A percentile compares a stretch with the other conserved stretches of the same genome.
These are phyloP conservation scores for Pachypanchax playfairii DNA, from an alignment of 2,113 vertebrate genomes.

Conservation along the genomic window DNA sequence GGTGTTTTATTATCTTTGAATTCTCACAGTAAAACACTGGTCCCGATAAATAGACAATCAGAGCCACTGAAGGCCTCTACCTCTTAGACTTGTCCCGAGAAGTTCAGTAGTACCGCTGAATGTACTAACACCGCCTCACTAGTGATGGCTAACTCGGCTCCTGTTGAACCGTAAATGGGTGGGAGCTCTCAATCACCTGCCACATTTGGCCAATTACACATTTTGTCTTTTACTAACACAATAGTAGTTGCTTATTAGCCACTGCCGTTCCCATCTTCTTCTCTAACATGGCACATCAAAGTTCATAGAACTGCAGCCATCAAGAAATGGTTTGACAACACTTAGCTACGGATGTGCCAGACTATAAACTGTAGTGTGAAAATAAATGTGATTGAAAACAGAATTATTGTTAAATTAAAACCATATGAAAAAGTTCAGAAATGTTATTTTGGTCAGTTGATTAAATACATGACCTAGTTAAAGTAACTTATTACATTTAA, in stretches of 20 bases:
- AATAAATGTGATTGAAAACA: no score
- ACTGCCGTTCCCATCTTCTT: constrained; percentile 38
- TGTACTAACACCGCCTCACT: constrained; percentile 77
- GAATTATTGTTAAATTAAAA: background rate
- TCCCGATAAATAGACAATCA: constrained; percentile 72
- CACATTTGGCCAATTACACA: constrained; percentile 49
- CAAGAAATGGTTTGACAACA: constrained; percentile 36
- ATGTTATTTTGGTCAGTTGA: constrained; percentile 33
- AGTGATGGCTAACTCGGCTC: constrained; percentile 69
- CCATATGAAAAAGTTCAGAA: constrained; percentile 43
- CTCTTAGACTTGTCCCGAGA: constrained; percentile 63
- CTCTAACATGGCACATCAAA: constrained; percentile 61
- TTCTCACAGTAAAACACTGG: constrained; percentile 51
- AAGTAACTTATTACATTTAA: no score
- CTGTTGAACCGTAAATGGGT: constrained; percentile 43
- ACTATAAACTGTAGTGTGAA: no score
- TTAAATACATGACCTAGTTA: constrained; percentile 14
- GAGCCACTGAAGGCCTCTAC: constrained; percentile 70
- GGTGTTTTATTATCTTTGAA: constrained; percentile 41
- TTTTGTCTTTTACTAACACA: constrained; percentile 48
- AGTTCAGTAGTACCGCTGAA: constrained; percentile 69
- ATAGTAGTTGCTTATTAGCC: constrained; percentile 34
- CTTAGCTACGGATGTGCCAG: constrained; percentile 45
- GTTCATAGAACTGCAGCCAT: constrained; percentile 44
- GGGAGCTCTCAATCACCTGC: constrained; percentile 47